Conservation (phyloP, 35 echinoderm and acorn worm species). For the Patiria miniata region DNA sequence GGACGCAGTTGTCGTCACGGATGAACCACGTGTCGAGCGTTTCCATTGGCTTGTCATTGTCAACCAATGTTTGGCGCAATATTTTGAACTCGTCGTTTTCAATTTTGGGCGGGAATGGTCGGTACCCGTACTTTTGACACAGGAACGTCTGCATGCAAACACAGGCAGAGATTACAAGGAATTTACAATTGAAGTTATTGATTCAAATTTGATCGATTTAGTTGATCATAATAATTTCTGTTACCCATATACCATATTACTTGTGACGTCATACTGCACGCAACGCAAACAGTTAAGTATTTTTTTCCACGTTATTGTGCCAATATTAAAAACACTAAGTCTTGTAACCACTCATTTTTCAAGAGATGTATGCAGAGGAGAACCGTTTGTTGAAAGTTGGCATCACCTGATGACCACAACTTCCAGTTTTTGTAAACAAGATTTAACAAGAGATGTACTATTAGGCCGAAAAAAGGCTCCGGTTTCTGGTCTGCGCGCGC, state of each 20-base stretch:
- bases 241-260: too few species aligned
- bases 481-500: too few species aligned
- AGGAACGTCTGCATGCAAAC: conserved; percentile 60
- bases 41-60: conserved; percentile 19
- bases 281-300: too few species aligned
- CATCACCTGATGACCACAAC: too few species aligned
- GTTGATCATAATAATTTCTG: background rate
- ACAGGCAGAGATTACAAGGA: background rate
- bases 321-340: too few species aligned
- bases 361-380: too few species aligned
- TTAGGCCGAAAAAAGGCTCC: too few species aligned
- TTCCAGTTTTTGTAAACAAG: too few species aligned
- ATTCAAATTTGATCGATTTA: background rate
- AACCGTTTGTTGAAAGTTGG: too few species aligned
- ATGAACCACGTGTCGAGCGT: conserved; percentile 66
- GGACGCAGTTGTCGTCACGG: conserved; percentile 62
- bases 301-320: too few species aligned
- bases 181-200: background rate
- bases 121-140: conserved; percentile 80
- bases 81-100: conserved; percentile 46
- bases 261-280: background rate
- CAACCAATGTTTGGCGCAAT: conserved; percentile 34
- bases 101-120: conserved; percentile 80
- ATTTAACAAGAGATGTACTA: too few species aligned
- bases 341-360: too few species aligned